phyloP scores from a whole-genome alignment of 2,113 vertebrate species.

The Stegostoma tigrinum region DNA sequence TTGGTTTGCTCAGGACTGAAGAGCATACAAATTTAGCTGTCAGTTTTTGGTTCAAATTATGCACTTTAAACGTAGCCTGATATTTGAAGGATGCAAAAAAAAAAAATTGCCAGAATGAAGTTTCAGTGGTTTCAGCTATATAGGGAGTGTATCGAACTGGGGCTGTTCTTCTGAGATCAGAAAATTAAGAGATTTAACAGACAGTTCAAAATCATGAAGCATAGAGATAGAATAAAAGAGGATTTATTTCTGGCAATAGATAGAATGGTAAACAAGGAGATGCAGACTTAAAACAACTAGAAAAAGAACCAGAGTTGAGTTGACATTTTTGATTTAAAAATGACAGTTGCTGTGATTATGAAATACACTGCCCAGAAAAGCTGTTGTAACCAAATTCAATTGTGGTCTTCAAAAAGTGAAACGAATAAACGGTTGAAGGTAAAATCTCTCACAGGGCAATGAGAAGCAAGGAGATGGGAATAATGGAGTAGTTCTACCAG shows the following conservation, averaged over 20 bases:
- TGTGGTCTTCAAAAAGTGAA: not conserved
- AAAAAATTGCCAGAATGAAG: not conserved
- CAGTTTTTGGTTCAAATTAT: not conserved
- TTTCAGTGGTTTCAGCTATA: not conserved
- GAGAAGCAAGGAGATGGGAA: not conserved
- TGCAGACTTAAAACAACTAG: not conserved
- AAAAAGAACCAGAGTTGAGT: not conserved
- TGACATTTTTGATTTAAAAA: not conserved
- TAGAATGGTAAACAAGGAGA: not conserved
- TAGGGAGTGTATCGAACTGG: not conserved
- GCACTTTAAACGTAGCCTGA: not conserved
- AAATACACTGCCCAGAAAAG: not conserved
- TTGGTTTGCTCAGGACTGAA: too few species aligned
- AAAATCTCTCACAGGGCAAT: not conserved
- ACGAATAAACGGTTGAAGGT: not conserved
- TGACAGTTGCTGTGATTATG: not conserved
- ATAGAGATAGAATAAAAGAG: not conserved
- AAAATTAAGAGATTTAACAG: not conserved
- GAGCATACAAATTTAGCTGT: not conserved
- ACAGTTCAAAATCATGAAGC: not conserved
- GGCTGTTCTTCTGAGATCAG: not conserved
- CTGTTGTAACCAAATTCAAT: not conserved
- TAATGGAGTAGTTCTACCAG: not conserved
- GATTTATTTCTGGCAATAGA: not conserved
- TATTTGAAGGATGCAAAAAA: not conserved